Evolutionary conservation across 1,140 invertebrate species (phyloP).

Genomic region (Drosophila sechellia): DNA sequence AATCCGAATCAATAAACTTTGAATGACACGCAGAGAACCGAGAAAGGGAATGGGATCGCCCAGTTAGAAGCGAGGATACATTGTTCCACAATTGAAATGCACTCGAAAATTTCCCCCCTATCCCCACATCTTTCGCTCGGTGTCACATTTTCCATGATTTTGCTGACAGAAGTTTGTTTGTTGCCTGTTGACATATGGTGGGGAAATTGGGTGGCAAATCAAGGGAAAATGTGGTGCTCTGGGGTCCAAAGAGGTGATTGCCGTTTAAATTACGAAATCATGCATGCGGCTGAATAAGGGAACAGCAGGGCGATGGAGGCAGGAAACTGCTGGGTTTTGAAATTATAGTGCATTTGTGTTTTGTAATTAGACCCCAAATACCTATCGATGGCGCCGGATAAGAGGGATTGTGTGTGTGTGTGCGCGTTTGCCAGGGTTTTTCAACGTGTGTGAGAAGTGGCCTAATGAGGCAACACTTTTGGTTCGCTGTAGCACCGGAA

Average conservation of each 20-base stretch:
- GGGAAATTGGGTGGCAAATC: slow-evolving; percentile 7
- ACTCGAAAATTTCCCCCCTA: slow-evolving; percentile 24
- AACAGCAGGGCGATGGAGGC: not conserved
- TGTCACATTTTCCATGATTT: slow-evolving; percentile 74
- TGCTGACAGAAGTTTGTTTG: slow-evolving; percentile 72
- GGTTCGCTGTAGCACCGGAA: slow-evolving; percentile 4
- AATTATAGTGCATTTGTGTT: slow-evolving; percentile 77
- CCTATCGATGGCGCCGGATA: slow-evolving; percentile 35
- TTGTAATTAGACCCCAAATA: slow-evolving; percentile 78
- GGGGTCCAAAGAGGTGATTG: slow-evolving; percentile 48
- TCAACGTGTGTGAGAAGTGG: slow-evolving; percentile 6
- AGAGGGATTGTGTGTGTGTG: slow-evolving; percentile 12
- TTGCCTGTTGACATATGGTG: slow-evolving; percentile 36
- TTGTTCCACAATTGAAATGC: slow-evolving; percentile 41
- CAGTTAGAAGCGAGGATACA: slow-evolving; percentile 17
- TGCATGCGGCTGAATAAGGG: slow-evolving; percentile 50
- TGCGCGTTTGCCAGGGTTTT: slow-evolving; percentile 16
- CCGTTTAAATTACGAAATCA: slow-evolving; percentile 78
- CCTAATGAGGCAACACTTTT: slow-evolving; percentile 55
- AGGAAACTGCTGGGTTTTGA: slow-evolving; percentile 43
- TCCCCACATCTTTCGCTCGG: slow-evolving; percentile 10
- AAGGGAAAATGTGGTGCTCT: not conserved
- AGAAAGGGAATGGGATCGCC: slow-evolving; percentile 4
- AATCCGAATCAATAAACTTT: slow-evolving; percentile 65
- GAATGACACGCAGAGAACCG: slow-evolving; percentile 40